Percentiles rank a stretch among this genome's conserved stretches.
Evolutionary conservation across 37 sponge, comb jelly and placozoan species (phyloP).

Genomic region (Dysidea cf. avara): DNA sequence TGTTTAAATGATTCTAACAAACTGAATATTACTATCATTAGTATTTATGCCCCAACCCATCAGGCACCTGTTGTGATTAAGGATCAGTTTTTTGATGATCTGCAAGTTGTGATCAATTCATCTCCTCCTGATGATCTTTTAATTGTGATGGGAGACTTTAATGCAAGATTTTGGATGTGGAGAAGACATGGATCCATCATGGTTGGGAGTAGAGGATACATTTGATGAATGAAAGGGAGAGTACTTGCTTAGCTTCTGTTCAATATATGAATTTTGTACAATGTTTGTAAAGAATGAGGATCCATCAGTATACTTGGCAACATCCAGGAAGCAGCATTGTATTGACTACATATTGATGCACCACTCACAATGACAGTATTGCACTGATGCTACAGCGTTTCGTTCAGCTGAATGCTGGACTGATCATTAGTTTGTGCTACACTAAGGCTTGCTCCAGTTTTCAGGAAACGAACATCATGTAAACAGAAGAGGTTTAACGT

Average conservation of each 20-base stretch:
- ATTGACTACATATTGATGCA: constrained; percentile 34
- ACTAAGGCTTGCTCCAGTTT: too few species aligned
- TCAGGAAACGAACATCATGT: too few species aligned
- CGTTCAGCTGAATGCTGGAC: too few species aligned
- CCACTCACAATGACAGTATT: constrained; percentile 19
- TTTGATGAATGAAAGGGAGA: too few species aligned
- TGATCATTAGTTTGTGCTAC: too few species aligned
- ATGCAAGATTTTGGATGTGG: constrained; percentile 11
- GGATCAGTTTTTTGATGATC: constrained; percentile 32
- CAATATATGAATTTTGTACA: constrained; percentile 21
- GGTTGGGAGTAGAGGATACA: too few species aligned
- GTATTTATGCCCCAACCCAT: constrained; percentile 37
- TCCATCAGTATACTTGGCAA: constrained; percentile 35
- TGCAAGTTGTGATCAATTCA: constrained; percentile 18
- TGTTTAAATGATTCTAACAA: too few species aligned
- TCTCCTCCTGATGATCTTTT: constrained; percentile 24
- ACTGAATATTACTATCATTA: too few species aligned
- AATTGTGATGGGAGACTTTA: too few species aligned
- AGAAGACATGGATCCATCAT: constrained; percentile 7
- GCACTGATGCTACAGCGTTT: constrained; percentile 21
- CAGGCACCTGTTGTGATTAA: constrained; percentile 9
- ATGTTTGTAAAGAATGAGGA: constrained; percentile 21
- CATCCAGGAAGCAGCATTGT: constrained; percentile 23
- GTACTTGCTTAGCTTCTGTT: constrained; percentile 27
- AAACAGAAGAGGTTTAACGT: too few species aligned